Conservation (phyloP, 2,113 vertebrate genomes). For the Oreotrochilus melanogaster region DNA sequence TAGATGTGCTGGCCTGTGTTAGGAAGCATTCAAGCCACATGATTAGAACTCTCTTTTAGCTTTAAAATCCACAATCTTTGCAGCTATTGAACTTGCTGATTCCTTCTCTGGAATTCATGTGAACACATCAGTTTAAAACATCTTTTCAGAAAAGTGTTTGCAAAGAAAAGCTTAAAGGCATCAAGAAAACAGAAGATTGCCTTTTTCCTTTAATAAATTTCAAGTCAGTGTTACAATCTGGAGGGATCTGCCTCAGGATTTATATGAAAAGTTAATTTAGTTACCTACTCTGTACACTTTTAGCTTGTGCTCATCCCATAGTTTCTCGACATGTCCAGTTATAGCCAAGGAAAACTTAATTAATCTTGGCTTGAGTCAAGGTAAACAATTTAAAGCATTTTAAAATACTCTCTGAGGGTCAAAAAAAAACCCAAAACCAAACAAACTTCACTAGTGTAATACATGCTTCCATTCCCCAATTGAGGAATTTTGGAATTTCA, state of each 20-base stretch:
- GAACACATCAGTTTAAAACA: neutral
- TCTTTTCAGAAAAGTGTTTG: neutral
- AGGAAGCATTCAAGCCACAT: neutral
- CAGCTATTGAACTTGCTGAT: neutral
- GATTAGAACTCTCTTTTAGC: neutral
- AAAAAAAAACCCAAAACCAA: neutral
- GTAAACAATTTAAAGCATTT: slow-evolving; percentile 25
- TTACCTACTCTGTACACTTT: neutral
- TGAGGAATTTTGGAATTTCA: no score
- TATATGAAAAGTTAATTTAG: neutral
- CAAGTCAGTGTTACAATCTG: neutral
- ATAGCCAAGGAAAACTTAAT: slow-evolving; percentile 14
- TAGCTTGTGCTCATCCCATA: neutral
- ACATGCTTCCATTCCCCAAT: neutral
- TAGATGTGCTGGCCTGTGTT: neutral
- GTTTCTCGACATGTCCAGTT: neutral
- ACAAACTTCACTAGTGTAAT: neutral
- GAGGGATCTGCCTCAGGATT: neutral
- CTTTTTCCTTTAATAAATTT: neutral
- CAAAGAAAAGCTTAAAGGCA: neutral
- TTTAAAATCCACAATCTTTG: neutral
- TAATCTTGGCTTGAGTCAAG: slow-evolving; percentile 6
- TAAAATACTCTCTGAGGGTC: neutral
- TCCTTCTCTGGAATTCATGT: neutral
- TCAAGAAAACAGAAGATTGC: neutral